Evolutionary conservation across 2,888 invertebrate genomes (phyloP), one percentile per base, ranked within the genome.

Genomic region (Psylliodes chrysocephalus): DNA sequence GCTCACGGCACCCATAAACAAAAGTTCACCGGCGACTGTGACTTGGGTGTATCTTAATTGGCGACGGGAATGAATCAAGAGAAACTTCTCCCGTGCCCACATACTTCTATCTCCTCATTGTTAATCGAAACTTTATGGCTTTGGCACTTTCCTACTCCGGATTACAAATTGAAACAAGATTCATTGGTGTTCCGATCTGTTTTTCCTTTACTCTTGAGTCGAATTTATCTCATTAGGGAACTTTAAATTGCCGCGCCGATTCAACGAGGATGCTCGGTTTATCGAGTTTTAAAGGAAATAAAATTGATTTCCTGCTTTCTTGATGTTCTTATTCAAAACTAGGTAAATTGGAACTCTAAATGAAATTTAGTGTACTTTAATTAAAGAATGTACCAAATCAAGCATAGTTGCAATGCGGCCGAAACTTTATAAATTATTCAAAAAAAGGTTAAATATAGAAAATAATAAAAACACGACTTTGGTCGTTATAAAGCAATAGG

Each of bases 1-100:
- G 71, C 71, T 65, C 68, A 64, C 68, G 71, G 69, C 68, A 64
- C 63, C 71, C 69, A 73, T 76, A 76, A 76, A 75, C 66, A 68
- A 71, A n/a, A 72, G 65, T 67, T 69, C 66, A 71, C 71, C 72
- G 66, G 65, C 71, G 73, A 71, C 69, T 67, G 47, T n/a, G 65
- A 69, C 70, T 69, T 76, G 77, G 75, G 75, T 75, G 77, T 74
- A 74, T 73, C 75, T 74, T 76, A 77, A 77, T 77, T 77, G 77
- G 75, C 75, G 73, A 73, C 73, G 73, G 71, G 73, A 74, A 76
- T 76, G 74, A 73, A 75, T 75, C 75, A 70, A 67, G 66, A 69
- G 69, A 73, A n/a, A n/a, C 67, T 73, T 68, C 66, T 71, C 65
- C 67, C 66, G 66, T 69, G 68, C 74, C 75, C 74, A 75, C 76